A percentile compares a stretch with the other conserved stretches of the same genome.
These are phyloP conservation scores for Leistus spinibarbis DNA, from an alignment of 2,888 invertebrate species.

Conservation along the genomic window DNA sequence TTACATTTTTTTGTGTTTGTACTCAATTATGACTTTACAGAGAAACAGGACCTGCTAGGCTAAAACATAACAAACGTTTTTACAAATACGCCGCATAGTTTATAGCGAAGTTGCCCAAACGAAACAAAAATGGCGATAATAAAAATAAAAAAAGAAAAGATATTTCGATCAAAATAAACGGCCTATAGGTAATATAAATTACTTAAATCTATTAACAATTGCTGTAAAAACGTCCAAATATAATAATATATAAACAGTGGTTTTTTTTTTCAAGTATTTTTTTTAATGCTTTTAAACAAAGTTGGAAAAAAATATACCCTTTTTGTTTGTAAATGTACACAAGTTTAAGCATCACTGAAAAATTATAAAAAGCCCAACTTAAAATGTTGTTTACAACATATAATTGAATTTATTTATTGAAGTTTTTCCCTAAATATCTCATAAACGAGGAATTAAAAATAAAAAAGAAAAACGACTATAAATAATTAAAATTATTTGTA, in stretches of 20 bases:
- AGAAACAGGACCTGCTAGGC: neutral
- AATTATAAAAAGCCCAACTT: neutral
- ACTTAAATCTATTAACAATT: slow-evolving; percentile 37
- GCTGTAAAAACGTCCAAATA: slow-evolving; percentile 37
- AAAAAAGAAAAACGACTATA: neutral
- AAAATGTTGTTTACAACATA: neutral
- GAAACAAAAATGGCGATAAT: slow-evolving; percentile 19
- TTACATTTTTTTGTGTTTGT: slow-evolving; percentile 51
- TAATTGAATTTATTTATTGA: neutral
- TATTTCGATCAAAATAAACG: slow-evolving; percentile 11
- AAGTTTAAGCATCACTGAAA: neutral
- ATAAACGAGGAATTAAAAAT: neutral
- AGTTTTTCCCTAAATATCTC: neutral
- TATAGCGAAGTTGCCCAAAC: slow-evolving; percentile 10
- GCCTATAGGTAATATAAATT: slow-evolving; percentile 27
- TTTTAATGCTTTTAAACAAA: slow-evolving; percentile 34
- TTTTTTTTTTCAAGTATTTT: slow-evolving; percentile 28
- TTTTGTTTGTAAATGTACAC: slow-evolving; percentile 16
- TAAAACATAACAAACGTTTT: neutral
- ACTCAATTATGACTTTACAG: slow-evolving; percentile 52
- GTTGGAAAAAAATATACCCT: slow-evolving; percentile 35
- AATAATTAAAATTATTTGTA: neutral
- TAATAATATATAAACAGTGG: slow-evolving; percentile 19
- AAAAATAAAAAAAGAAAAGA: slow-evolving; percentile 8
- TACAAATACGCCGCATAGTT: neutral